Evolutionary conservation across 2,113 vertebrate species (phyloP), one percentile per base, ranked within the genome.

Genomic region (Clarias macrocephalus): DNA sequence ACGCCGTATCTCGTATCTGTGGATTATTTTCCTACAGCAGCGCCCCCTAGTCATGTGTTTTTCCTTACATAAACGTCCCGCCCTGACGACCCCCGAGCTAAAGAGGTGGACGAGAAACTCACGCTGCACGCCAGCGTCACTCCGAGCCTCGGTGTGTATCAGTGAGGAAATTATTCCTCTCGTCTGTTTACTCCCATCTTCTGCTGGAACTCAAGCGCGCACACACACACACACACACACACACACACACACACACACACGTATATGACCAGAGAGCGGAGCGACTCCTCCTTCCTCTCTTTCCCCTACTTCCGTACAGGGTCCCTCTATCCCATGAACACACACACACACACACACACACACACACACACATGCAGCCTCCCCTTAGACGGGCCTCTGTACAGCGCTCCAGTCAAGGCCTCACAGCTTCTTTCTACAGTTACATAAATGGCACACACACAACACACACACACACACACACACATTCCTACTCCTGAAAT

Each of bases 351-450:
- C 86, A 89, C 70, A 84, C 85, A 65, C 85, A 85, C 68, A 86
- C 60, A 80, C 87, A 85, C 73, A 85, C 28, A 86, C 48, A 68
- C 82, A 81, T 79, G 68, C 86, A 81, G 81, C 77, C 79, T 63
- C 82, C 89, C 89, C 87, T 90, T 87, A 85, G 77, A 84, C 28
- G 85, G 89, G 87, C 89, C 89, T 88, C 89, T 75, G 66, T 86
- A 86, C 84, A 85, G 87, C 75, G 84, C 87, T 88, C 85, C 83
- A 90, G 87, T 90, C 89, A 90, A 90, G 85, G 89, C 84, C 84
- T 88, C 84, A 86, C 87, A 88, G 89, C 87, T 86, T 90, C 89
- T 90, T 87, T 88, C 89, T 90, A 88, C 82, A 88, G 89, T 90
- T 86, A 86, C 89, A 90, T 82, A 88, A 90, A 88, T 77, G 80